Conservation (phyloP, 2,113 vertebrate genomes). For the Ranitomeya variabilis region DNA sequence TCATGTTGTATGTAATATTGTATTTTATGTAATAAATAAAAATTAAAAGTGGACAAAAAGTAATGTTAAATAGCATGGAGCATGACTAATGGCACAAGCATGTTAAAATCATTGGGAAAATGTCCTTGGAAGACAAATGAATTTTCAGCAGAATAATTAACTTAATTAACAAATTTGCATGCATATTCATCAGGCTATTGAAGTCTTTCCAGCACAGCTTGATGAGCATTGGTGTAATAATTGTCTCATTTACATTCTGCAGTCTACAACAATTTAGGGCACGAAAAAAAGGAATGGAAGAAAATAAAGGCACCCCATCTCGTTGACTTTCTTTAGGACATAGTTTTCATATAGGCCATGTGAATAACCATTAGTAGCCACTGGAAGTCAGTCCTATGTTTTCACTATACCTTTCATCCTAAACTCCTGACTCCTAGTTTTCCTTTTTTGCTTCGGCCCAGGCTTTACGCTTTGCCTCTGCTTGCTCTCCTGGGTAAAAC, state of each 20-base stretch:
- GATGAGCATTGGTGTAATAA: constrained; percentile 99
- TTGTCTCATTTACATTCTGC: constrained; percentile 99
- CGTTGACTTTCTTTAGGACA: constrained; percentile 75
- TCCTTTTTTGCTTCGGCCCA: constrained; percentile 70
- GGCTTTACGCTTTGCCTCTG: constrained; percentile 77
- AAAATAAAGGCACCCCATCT: constrained; percentile 69
- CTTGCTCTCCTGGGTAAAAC: constrained; percentile 94
- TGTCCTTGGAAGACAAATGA: constrained; percentile 99
- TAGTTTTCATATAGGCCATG: constrained; percentile 62
- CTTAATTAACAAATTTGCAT: constrained; percentile 99
- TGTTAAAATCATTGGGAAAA: constrained; percentile 99
- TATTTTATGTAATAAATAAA: constrained; percentile 64
- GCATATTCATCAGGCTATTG: constrained; percentile 99
- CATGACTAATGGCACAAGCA: constrained; percentile 99
- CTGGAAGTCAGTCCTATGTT: constrained; percentile 60
- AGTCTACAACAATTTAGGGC: constrained; percentile 96
- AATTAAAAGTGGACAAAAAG: constrained; percentile 91
- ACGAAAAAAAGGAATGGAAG: constrained; percentile 62
- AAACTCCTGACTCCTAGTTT: constrained; percentile 52
- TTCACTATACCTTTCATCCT: constrained; percentile 54
- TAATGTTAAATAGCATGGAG: constrained; percentile 92
- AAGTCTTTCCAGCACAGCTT: constrained; percentile 99
- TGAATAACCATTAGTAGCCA: constrained; percentile 60
- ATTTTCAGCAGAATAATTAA: constrained; percentile 99
- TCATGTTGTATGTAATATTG: constrained; percentile 73